Conservation (phyloP, 2,888 invertebrate species). For the Lycia hirtaria region DNA sequence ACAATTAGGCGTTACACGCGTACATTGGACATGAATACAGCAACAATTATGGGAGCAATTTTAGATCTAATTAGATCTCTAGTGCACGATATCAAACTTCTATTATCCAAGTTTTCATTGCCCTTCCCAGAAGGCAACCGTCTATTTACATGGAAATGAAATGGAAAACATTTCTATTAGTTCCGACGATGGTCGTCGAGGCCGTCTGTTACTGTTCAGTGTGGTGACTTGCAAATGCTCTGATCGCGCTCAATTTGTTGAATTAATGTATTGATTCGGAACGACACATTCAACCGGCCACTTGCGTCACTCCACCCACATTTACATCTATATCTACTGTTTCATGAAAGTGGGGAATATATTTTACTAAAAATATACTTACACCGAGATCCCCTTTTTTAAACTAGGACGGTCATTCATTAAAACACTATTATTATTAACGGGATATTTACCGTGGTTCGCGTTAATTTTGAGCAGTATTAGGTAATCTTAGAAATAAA, state of each 20-base stretch:
- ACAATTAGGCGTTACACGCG: no score
- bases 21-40: no score
- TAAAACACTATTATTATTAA: no score
- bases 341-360: neutral
- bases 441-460: no score
- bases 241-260: conserved; percentile 46
- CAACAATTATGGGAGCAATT: no score
- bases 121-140: conserved; percentile 30
- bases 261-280: conserved; percentile 49
- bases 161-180: conserved; percentile 42
- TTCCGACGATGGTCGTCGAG: conserved; percentile 39
- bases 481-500: no score
- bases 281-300: conserved; percentile 16
- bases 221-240: conserved; percentile 47
- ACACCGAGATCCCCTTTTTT: no score
- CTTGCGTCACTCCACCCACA: conserved; percentile 7
- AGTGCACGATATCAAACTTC: neutral
- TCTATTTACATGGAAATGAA: conserved; percentile 39
- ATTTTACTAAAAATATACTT: neutral
- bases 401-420: no score
- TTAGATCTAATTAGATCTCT: no score
- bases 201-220: conserved; percentile 41
- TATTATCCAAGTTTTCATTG: conserved; percentile 8
- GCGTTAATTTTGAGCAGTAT: no score
- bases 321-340: conserved; percentile 23